phyloP scores from a whole-genome alignment of 2,797 vertebrate species.

The Sciurus carolinensis region DNA sequence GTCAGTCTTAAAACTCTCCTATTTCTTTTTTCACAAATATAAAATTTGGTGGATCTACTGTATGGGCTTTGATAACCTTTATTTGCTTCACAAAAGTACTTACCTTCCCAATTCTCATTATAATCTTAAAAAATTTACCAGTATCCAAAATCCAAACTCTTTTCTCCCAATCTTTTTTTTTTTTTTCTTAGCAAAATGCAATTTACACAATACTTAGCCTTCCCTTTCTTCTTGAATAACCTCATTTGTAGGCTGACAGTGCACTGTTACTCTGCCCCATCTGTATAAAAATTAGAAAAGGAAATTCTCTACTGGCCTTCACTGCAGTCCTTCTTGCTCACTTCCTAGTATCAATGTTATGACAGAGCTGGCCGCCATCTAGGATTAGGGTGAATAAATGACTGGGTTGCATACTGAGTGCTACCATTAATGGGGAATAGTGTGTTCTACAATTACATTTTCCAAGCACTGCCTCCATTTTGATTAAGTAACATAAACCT shows the following conservation, averaged over 20 bases:
- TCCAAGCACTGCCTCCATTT: background rate
- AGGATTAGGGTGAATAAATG: background rate
- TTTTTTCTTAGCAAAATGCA: background rate
- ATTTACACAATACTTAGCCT: background rate
- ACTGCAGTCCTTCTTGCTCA: background rate
- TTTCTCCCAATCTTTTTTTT: background rate
- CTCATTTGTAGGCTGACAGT: background rate
- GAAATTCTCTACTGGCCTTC: background rate
- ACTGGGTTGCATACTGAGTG: background rate
- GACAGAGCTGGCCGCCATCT: background rate
- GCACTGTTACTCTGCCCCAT: background rate
- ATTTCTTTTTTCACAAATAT: background rate
- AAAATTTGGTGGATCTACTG: background rate
- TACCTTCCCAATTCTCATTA: background rate
- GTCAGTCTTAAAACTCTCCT: background rate
- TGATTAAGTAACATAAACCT: background rate
- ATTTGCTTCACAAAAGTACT: background rate
- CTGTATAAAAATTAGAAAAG: background rate
- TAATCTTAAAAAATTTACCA: slow-evolving; percentile 17
- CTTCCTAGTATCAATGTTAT: background rate
- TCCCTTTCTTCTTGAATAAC: background rate
- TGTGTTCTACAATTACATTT: background rate
- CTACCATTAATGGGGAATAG: background rate
- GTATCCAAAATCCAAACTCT: background rate
- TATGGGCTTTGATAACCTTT: background rate